Percentiles rank a stretch among this genome's conserved stretches.
phyloP scores from a whole-genome alignment of 2,113 vertebrate species.

The Engraulis encrasicolus region DNA sequence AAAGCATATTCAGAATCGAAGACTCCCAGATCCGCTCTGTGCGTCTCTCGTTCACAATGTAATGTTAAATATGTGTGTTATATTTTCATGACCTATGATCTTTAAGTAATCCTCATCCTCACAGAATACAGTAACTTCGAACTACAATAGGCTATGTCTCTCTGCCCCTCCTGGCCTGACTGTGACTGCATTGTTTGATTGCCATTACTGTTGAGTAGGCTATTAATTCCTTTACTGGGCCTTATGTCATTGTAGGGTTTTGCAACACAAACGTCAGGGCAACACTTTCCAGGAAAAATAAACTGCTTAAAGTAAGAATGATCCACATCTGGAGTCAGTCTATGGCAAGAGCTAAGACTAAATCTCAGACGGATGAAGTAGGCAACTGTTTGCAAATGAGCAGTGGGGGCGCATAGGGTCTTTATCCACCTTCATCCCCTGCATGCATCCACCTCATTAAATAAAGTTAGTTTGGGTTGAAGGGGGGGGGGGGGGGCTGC shows the following conservation, averaged over 20 bases:
- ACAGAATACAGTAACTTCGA: too few relatives aligned
- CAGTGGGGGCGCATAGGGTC: not conserved
- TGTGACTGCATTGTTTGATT: too few relatives aligned
- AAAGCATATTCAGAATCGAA: not conserved
- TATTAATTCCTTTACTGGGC: not conserved
- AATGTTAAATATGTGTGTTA: too few relatives aligned
- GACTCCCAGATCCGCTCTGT: too few relatives aligned
- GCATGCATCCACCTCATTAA: not conserved
- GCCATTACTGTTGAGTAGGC: not conserved
- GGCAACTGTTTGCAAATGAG: not conserved
- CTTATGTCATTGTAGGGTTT: not conserved
- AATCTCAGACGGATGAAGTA: not conserved
- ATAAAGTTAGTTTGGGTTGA: not conserved
- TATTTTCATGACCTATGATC: too few relatives aligned
- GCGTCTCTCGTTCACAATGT: too few relatives aligned
- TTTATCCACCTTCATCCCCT: not conserved
- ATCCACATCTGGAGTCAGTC: not conserved
- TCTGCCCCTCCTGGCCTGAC: too few relatives aligned
- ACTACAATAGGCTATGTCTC: too few relatives aligned
- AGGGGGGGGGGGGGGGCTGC: not conserved
- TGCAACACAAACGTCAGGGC: too few relatives aligned
- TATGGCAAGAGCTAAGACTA: not conserved
- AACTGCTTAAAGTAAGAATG: too few relatives aligned
- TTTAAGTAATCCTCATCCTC: too few relatives aligned
- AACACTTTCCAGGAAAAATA: too few relatives aligned